phyloP scores from a whole-genome alignment of 2,888 invertebrate genomes.

The Caenorhabditis doughertyi region DNA sequence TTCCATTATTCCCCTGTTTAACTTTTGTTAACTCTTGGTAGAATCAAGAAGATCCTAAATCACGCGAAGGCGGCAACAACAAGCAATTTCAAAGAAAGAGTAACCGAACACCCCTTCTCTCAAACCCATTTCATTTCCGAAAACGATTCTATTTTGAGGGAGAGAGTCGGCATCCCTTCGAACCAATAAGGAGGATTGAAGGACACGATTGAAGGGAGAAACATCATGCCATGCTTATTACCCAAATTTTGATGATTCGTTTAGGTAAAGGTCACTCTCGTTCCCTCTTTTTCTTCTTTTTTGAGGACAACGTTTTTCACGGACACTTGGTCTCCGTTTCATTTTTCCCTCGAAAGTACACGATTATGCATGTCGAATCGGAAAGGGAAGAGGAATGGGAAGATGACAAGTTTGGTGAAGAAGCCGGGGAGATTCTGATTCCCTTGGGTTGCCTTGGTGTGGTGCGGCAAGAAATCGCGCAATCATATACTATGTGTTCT shows the following conservation, averaged over 20 bases:
- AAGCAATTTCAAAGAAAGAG: not conserved
- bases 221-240: slow-evolving; percentile 31
- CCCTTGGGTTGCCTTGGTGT: not conserved
- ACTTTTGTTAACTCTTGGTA: too few species aligned
- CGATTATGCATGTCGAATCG: slow-evolving; percentile 9
- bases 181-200: slow-evolving; percentile 13
- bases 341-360: slow-evolving; percentile 11
- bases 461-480: slow-evolving; percentile 31
- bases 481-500: slow-evolving; percentile 57
- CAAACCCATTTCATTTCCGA: slow-evolving; percentile 32
- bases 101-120: slow-evolving; percentile 26
- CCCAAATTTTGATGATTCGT: slow-evolving; percentile 7
- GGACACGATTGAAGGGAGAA: not conserved
- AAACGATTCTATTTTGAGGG: slow-evolving; percentile 19
- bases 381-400: not conserved
- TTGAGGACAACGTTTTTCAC: slow-evolving; percentile 2
- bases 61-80: not conserved
- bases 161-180: slow-evolving; percentile 1
- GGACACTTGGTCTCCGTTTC: slow-evolving; percentile 4
- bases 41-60: slow-evolving; percentile 4
- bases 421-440: not conserved
- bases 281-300: not conserved
- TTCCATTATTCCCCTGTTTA: not conserved
- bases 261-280: slow-evolving; percentile 24
- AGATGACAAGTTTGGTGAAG: slow-evolving; percentile 34